These are phyloP conservation scores for Gila orcuttii DNA, from an alignment of 2,113 vertebrate species.

Conservation along the genomic window DNA sequence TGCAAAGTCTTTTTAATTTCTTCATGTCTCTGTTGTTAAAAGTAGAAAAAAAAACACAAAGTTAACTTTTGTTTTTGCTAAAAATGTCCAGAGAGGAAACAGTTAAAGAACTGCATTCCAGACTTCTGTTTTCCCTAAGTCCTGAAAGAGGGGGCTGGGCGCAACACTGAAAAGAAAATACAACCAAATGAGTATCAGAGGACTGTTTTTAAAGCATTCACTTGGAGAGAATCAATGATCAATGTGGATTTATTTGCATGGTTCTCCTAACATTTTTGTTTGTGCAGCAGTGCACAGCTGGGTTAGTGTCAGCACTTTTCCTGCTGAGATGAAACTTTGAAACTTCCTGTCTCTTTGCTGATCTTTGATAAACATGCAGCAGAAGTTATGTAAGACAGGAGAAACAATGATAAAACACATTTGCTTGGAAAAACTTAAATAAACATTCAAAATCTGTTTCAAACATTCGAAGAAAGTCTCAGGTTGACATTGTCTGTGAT, in stretches of 20 bases:
- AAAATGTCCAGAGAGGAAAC: neutral
- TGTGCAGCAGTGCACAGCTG: constrained; percentile 25
- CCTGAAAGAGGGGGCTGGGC: neutral
- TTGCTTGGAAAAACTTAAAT: neutral
- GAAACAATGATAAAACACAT: neutral
- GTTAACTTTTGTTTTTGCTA: neutral
- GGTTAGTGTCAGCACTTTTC: constrained; percentile 46
- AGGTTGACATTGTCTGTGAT: neutral
- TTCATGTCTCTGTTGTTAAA: neutral
- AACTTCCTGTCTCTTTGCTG: constrained; percentile 31
- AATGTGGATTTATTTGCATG: neutral
- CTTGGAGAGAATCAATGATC: neutral
- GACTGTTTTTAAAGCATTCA: neutral
- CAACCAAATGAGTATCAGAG: neutral
- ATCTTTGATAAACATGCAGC: constrained; percentile 15
- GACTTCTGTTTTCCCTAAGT: neutral
- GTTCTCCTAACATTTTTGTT: neutral
- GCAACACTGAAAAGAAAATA: neutral
- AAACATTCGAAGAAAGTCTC: neutral
- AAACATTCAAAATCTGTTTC: neutral
- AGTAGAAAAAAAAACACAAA: neutral
- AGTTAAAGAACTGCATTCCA: constrained; percentile 40
- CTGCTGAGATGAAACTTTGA: constrained; percentile 31
- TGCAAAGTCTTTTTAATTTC: neutral
- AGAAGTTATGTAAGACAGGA: neutral